These are phyloP conservation scores for Polypterus bichir DNA, from an alignment of 2,113 vertebrate species.

Conservation along the genomic window DNA sequence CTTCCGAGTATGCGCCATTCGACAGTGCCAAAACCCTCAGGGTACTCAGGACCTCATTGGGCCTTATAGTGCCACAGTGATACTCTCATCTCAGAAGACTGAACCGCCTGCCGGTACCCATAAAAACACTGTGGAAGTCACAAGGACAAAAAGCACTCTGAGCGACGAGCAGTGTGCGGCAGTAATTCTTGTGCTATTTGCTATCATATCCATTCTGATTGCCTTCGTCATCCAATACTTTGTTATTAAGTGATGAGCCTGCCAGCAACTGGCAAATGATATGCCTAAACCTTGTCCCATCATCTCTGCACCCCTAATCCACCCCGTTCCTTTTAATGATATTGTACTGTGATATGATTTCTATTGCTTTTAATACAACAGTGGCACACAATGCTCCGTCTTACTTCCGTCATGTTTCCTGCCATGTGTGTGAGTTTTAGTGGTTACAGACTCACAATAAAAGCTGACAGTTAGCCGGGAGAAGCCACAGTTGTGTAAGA, in stretches of 20 bases:
- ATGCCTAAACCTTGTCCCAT: constrained; percentile 32
- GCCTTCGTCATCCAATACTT: constrained; percentile 97
- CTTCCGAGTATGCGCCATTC: constrained; percentile 77
- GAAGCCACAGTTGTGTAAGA: constrained; percentile 32
- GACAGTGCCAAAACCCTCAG: constrained; percentile 74
- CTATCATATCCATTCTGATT: constrained; percentile 86
- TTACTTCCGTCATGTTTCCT: constrained; percentile 35
- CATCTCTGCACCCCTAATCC: constrained; percentile 26
- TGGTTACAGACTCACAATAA: constrained; percentile 38
- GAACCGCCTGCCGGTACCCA: constrained; percentile 42
- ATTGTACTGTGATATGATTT: constrained; percentile 53
- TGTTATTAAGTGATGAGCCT: constrained; percentile 77
- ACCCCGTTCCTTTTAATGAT: constrained; percentile 43
- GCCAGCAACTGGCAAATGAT: not conserved
- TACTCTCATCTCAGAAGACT: constrained; percentile 67
- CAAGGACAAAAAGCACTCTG: constrained; percentile 58
- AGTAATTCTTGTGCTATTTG: constrained; percentile 84
- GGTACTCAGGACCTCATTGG: constrained; percentile 69
- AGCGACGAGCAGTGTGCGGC: constrained; percentile 90
- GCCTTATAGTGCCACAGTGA: constrained; percentile 76
- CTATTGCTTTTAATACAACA: constrained; percentile 53
- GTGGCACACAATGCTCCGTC: constrained; percentile 45
- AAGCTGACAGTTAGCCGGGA: constrained; percentile 39
- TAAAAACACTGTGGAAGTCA: constrained; percentile 51
- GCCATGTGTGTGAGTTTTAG: constrained; percentile 37